phyloP scores from a whole-genome alignment of 2,888 invertebrate genomes.

The Lacanobia oleracea region DNA sequence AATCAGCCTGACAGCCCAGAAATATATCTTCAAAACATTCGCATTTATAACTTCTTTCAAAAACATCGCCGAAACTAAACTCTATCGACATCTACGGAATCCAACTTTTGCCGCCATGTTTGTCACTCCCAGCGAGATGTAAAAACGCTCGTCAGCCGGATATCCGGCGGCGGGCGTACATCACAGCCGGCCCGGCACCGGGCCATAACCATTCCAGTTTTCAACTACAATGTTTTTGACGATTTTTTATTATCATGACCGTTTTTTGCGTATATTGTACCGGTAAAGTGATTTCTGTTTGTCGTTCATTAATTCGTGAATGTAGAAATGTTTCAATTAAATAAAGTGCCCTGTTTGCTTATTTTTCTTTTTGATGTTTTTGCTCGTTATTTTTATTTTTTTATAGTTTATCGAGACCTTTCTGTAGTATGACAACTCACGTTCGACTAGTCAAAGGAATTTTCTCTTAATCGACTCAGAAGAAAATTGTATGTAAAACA shows the following conservation, averaged over 20 bases:
- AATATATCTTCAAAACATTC: background rate
- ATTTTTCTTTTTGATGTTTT: conserved; percentile 14
- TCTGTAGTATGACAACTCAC: background rate
- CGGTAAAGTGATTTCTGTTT: conserved; percentile 44
- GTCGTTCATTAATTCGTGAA: conserved; percentile 39
- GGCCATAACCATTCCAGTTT: conserved; percentile 72
- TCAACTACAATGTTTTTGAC: conserved; percentile 59
- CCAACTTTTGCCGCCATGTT: conserved; percentile 38
- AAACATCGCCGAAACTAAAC: conserved; percentile 21
- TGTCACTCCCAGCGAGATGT: conserved; percentile 70
- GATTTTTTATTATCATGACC: conserved; percentile 51
- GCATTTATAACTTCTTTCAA: background rate
- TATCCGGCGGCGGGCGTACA: conserved; percentile 74
- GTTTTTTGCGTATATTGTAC: conserved; percentile 38
- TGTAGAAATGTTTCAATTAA: conserved; percentile 22
- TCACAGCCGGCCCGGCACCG: conserved; percentile 65
- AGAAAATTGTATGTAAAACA: background rate
- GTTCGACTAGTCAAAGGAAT: background rate
- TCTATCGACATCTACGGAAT: conserved; percentile 18
- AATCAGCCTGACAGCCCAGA: background rate
- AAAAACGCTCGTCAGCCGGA: conserved; percentile 77
- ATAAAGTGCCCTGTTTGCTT: background rate
- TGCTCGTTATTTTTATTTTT: background rate
- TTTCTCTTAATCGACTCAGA: background rate
- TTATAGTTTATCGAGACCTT: background rate